These are phyloP conservation scores for Acleris cristana DNA, from an alignment of 2,888 invertebrate genomes.

Conservation along the genomic window DNA sequence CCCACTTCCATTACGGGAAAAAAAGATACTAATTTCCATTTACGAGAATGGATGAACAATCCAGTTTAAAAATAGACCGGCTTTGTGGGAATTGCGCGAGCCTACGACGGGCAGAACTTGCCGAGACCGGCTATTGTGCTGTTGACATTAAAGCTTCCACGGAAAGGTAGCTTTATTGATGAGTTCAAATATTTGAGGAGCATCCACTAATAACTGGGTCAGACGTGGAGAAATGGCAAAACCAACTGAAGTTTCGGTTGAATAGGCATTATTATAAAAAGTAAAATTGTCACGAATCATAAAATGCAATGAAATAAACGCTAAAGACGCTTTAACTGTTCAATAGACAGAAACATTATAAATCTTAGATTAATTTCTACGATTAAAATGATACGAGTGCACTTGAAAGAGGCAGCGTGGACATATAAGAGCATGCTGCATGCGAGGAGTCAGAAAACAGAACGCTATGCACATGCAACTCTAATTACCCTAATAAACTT, in stretches of 20 bases:
- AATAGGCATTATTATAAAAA: too few relatives aligned
- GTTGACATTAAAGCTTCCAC: conserved; percentile 11
- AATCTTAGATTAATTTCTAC: not conserved
- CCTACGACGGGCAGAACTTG: not conserved
- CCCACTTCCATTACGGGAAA: conserved; percentile 16
- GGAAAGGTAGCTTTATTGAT: conserved; percentile 8
- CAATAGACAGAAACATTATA: too few relatives aligned
- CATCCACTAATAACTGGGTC: not conserved
- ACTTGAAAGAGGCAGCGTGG: not conserved
- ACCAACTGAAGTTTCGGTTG: too few relatives aligned
- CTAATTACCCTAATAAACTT: conserved; percentile 7
- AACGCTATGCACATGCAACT: conserved; percentile 2
- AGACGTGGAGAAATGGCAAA: too few relatives aligned
- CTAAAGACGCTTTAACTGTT: too few relatives aligned
- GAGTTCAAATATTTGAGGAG: conserved; percentile 18
- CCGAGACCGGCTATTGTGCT: conserved; percentile 8
- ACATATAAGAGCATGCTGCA: not conserved
- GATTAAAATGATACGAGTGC: not conserved
- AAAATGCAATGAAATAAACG: too few relatives aligned
- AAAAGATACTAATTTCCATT: conserved; percentile 26
- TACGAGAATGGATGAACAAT: conserved; percentile 20
- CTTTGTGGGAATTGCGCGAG: conserved; percentile 22
- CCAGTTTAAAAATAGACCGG: conserved; percentile 32
- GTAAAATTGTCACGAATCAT: too few relatives aligned
- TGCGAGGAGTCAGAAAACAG: conserved; percentile 13